Evolutionary conservation across 2,888 invertebrate genomes (phyloP), one percentile per base, ranked within the genome.

Genomic region (Aleiodes alternator): DNA sequence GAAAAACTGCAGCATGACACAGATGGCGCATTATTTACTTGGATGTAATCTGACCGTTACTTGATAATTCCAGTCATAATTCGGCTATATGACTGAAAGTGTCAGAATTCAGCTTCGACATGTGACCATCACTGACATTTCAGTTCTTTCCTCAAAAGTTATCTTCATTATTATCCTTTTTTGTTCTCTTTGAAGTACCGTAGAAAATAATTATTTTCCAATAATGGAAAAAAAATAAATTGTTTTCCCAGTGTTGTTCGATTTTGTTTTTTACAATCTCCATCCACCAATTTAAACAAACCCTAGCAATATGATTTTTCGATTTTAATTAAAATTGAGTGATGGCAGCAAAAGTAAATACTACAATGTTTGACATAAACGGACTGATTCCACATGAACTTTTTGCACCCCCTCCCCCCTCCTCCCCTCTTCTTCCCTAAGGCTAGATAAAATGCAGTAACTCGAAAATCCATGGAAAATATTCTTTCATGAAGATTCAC

Each of bases 251-350:
- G 48, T 11, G 9, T 43, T 38, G 43, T 7, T 43, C 9, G 11
- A 43, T 43, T 9, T 43, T 43, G 4, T 43, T 43, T 43, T 34
- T 34, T 4, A 23, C 23, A 6, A 34, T 34, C 3, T 34, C 4
- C 6, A 34, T 34, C 3, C 9, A 11, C 4, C 12, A 43, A 16
- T 23, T 48, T 12, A 48, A 64, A 48, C 43, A 64, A 43, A 16
- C 48, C 23, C 61, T 23, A 23, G 16, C 16, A 23, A 34, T 43
- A 64, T 64, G 43, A 64, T 64, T 64, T 48, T 23, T 48, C 64
- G 23, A 48, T 64, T 64, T 64, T 64, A 64, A 64, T 64, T 64
- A 64, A 64, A 64, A 43, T 64, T 43, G 11, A 64, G 64, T 64
- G 64, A 64, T 64, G 64, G 43, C 43, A 23, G 2, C 1, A 64